Conservation (phyloP, 2,797 vertebrate species). For the Chaunax sp. region DNA sequence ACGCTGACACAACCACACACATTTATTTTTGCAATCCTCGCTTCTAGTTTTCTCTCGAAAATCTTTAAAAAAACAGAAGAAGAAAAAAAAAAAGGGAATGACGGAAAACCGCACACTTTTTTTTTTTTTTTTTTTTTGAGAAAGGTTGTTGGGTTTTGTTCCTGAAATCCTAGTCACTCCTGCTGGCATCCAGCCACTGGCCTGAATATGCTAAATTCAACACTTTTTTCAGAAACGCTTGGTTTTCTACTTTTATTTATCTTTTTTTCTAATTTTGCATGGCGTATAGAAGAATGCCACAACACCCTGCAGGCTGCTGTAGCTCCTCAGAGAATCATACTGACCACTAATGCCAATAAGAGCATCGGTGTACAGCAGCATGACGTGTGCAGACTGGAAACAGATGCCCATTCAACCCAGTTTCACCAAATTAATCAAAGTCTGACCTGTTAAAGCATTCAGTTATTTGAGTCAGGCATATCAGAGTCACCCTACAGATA, state of each 20-base stretch:
- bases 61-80: constrained; percentile 4
- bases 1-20: constrained; percentile 18
- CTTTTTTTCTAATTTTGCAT: neutral
- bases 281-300: neutral
- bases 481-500: neutral
- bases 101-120: constrained; percentile 38
- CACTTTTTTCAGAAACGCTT: constrained; percentile 4
- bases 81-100: neutral
- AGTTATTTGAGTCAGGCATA: neutral
- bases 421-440: constrained; percentile 24
- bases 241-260: constrained; percentile 1
- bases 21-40: constrained; percentile 1
- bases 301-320: constrained; percentile 7
- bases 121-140: constrained; percentile 18
- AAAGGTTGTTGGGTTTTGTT: constrained; percentile 52
- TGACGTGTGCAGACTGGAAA: constrained; percentile 14
- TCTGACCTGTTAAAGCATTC: constrained; percentile 6
- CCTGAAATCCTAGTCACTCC: constrained; percentile 47
- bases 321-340: constrained; percentile 30
- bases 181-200: constrained; percentile 32
- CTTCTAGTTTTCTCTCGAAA: constrained; percentile 27
- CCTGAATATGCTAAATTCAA: constrained; percentile 32
- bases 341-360: constrained; percentile 21
- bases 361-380: neutral
- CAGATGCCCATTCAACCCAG: neutral